Conservation (phyloP, 2,797 vertebrate species). For the Lagocephalus sceleratus region DNA sequence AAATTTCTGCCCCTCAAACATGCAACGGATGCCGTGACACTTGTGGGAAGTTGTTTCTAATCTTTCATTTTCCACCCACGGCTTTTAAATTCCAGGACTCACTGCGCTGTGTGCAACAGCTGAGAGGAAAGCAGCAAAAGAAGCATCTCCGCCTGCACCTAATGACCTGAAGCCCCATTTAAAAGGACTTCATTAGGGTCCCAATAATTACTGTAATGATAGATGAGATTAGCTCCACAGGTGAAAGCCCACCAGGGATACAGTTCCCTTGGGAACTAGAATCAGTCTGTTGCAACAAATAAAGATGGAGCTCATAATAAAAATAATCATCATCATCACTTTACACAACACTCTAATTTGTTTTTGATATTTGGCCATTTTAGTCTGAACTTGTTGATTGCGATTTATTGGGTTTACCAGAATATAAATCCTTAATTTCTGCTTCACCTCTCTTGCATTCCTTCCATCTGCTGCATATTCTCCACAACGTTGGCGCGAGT, state of each 20-base stretch:
- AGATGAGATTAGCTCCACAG: constrained; percentile 45
- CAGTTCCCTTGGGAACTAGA: constrained; percentile 9
- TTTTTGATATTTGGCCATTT: no score
- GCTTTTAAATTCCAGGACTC: constrained; percentile 18
- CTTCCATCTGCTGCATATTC: no score
- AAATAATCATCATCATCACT: no score
- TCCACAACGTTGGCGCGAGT: no score
- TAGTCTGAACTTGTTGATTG: no score
- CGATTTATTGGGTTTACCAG: no score
- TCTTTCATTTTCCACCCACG: constrained; percentile 4
- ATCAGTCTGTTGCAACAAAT: constrained; percentile 5
- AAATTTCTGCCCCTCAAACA: background rate
- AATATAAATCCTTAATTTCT: background rate
- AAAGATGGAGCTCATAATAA: background rate
- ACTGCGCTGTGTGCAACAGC: constrained; percentile 19
- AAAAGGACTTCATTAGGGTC: constrained; percentile 41
- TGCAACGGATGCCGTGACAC: background rate
- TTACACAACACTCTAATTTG: no score
- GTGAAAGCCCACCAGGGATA: constrained; percentile 41
- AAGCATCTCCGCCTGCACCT: constrained; percentile 19
- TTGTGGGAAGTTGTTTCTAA: constrained; percentile 1
- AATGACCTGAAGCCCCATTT: constrained; percentile 34
- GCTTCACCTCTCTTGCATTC: constrained; percentile 4
- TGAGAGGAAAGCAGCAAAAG: constrained; percentile 28
- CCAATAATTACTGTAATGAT: constrained; percentile 54